Evolutionary conservation across 1,140 invertebrate species (phyloP).

Genomic region (Meloidogyne exigua): DNA sequence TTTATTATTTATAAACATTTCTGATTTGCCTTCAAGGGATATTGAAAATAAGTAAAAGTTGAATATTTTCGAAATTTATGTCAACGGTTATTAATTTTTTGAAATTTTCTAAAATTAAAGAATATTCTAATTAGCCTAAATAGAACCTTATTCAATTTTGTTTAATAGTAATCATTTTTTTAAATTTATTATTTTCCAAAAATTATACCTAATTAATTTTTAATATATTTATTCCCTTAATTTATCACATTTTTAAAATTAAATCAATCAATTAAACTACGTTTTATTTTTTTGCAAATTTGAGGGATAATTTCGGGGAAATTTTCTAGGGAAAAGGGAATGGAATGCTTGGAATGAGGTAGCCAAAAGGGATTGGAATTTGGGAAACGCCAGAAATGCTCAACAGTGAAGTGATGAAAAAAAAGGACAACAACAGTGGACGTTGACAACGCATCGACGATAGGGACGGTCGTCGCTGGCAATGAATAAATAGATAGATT

Average conservation of each 20-base stretch:
- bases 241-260: background rate
- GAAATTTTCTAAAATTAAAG: no score
- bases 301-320: conserved; percentile 12
- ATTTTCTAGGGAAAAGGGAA: background rate
- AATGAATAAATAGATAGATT: conserved; percentile 2
- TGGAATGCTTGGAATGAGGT: conserved; percentile 18
- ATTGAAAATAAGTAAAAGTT: no score
- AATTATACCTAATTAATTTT: background rate
- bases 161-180: background rate
- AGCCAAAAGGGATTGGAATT: conserved; percentile 10
- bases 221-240: background rate
- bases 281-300: conserved; percentile 2
- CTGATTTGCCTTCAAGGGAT: no score
- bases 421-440: conserved; percentile 10
- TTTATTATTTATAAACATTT: no score
- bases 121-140: no score
- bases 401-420: background rate
- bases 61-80: no score
- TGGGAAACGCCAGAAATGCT: conserved; percentile 21
- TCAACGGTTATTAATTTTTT: no score
- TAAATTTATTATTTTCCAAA: background rate
- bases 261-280: background rate
- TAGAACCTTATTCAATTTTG: background rate
- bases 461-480: background rate
- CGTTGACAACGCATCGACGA: background rate